Evolutionary conservation across 2,888 invertebrate genomes (phyloP), one percentile per base, ranked within the genome.

Genomic region (Pseudococcus viburni): DNA sequence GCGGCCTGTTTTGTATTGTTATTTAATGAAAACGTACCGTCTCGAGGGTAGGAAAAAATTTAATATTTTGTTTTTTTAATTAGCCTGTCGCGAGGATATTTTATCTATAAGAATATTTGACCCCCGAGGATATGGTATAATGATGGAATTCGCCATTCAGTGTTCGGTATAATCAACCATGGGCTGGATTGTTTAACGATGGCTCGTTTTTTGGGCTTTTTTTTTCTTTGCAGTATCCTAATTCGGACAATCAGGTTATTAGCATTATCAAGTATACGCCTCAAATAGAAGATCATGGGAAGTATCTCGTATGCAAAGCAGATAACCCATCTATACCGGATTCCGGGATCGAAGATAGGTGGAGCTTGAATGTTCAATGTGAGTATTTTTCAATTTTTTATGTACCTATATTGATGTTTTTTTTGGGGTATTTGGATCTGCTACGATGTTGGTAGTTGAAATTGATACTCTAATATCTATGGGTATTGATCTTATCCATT

Each of bases 281-380:
- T 88, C 95, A 96, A 89, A 94, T 96, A 90, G 96, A 96, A 91
- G 97, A 97, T 92, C 96, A 97, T 93, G 96, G 96, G 90, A 96
- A 96, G 93, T 94, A 94, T 90, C 95, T 97, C 93, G 95, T 95
- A 89, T 97, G 97, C 92, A 94, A 96, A 91, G 96, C 97, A 11
- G 97, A 97, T 93, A 97, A 97, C 94, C 96, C 97, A 89, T 96
- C 96, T 93, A 96, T 96, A 91, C 96, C 96, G 89, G 95, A 96
- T 88, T 94, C 96, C 90, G 95, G 93, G 91, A 93, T 96, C 90
- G 97, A 97, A 92, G 95, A 96, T 90, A 94, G 95, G 88, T 97
- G 96, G 96, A 95, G 95, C 91, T 95, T 97, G 92, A 95, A 95
- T 93, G 96, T 97, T 91, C 96, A 97, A 90, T 97, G 97, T 97